These are phyloP conservation scores for Conus betulinus DNA, from an alignment of 1,140 invertebrate species.

Conservation along the genomic window DNA sequence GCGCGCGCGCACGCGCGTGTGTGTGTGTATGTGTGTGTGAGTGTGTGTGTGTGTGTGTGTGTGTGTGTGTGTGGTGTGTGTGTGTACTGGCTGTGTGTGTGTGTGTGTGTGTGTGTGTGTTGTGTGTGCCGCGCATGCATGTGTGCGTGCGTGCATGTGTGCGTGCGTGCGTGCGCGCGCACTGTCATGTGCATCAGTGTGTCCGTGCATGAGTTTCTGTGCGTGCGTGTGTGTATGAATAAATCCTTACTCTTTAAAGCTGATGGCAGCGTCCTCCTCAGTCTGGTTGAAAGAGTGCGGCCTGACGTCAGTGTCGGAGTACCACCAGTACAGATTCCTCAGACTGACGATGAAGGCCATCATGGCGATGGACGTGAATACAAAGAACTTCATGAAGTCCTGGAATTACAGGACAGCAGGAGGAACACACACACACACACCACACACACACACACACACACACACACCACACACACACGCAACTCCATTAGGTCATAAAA, in stretches of 20 bases:
- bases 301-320: constrained; percentile 82
- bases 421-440: no score
- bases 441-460: no score
- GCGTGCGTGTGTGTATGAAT: neutral
- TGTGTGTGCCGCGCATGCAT: no score
- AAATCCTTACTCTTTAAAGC: constrained; percentile 47
- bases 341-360: constrained; percentile 96
- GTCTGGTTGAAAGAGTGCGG: neutral
- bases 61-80: no score
- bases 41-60: no score
- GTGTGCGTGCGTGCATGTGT: neutral
- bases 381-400: constrained; percentile 97
- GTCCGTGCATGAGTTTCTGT: neutral
- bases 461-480: neutral
- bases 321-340: constrained; percentile 96
- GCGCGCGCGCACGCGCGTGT: no score
- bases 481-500: no score
- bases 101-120: no score
- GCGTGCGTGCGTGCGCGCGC: neutral
- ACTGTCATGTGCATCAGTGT: neutral
- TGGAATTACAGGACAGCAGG: constrained; percentile 78
- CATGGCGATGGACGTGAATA: constrained; percentile 93
- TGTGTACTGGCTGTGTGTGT: no score
- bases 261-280: constrained; percentile 59
- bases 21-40: no score